A percentile compares a stretch with the other conserved stretches of the same genome.
These are phyloP conservation scores for Sorex fumeus DNA, from an alignment of 2,113 vertebrate species.

Conservation along the genomic window DNA sequence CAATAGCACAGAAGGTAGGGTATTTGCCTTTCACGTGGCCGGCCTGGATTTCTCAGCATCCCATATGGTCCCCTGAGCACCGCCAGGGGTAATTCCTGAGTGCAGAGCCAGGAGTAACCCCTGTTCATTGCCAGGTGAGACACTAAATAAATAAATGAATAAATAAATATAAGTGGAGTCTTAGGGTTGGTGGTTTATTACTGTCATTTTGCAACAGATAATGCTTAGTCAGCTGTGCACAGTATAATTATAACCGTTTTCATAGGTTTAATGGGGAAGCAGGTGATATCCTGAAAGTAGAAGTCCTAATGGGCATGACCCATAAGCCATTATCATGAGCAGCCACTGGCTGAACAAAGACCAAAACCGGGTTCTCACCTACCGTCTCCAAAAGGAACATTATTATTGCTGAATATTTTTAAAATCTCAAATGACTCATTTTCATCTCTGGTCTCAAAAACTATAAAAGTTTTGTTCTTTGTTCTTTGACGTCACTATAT, in stretches of 20 bases:
- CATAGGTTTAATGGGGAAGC: not conserved
- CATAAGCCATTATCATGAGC: not conserved
- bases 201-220: not conserved
- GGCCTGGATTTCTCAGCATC: too few relatives aligned
- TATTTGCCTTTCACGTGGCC: too few relatives aligned
- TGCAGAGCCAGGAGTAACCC: too few relatives aligned
- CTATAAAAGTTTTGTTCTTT: not conserved
- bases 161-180: too few relatives aligned
- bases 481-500: not conserved
- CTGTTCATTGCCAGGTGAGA: too few relatives aligned
- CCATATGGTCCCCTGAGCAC: too few relatives aligned
- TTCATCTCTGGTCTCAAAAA: not conserved
- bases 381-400: not conserved
- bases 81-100: too few relatives aligned
- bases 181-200: not conserved
- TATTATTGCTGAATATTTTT: not conserved
- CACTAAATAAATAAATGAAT: too few relatives aligned
- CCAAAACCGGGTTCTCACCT: not conserved
- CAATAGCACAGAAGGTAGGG: too few relatives aligned
- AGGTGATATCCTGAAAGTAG: not conserved
- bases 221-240: not conserved
- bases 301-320: not conserved
- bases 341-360: not conserved
- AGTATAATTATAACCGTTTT: not conserved
- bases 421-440: not conserved